These are phyloP conservation scores for Acrocephalus kingi DNA, from an alignment of 2,113 vertebrate genomes.

Conservation along the genomic window DNA sequence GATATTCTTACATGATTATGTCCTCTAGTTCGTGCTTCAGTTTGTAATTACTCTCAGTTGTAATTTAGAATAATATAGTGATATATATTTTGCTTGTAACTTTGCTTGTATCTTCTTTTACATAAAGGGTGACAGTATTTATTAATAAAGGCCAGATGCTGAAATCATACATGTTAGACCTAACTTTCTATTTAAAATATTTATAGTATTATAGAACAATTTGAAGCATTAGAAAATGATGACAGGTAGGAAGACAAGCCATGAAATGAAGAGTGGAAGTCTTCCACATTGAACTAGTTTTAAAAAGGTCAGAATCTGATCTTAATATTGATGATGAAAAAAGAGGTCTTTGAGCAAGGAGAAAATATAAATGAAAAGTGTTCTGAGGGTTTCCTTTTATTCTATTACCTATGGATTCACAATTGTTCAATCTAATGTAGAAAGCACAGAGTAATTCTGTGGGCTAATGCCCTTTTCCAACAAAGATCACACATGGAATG, in stretches of 20 bases:
- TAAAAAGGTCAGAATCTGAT: neutral
- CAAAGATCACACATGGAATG: neutral
- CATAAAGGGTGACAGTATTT: neutral
- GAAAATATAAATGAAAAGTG: neutral
- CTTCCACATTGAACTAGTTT: neutral
- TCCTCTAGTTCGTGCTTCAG: neutral
- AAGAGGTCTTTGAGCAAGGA: neutral
- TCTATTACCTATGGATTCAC: neutral
- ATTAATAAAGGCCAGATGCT: neutral
- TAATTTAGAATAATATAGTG: neutral
- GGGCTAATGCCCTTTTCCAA: neutral
- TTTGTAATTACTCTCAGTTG: slow-evolving; percentile 16
- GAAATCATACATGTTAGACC: neutral
- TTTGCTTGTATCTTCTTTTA: neutral
- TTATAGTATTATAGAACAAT: neutral
- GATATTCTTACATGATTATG: slow-evolving; percentile 4
- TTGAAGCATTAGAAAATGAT: neutral
- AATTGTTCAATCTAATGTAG: neutral
- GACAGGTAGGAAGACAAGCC: neutral
- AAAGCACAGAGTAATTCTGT: neutral
- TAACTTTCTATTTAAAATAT: neutral
- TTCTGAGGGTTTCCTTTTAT: neutral
- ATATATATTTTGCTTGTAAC: neutral
- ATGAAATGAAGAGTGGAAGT: neutral
- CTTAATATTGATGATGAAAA: neutral